phyloP scores from a whole-genome alignment of 2,888 invertebrate species.

The Brachylomia viminalis region DNA sequence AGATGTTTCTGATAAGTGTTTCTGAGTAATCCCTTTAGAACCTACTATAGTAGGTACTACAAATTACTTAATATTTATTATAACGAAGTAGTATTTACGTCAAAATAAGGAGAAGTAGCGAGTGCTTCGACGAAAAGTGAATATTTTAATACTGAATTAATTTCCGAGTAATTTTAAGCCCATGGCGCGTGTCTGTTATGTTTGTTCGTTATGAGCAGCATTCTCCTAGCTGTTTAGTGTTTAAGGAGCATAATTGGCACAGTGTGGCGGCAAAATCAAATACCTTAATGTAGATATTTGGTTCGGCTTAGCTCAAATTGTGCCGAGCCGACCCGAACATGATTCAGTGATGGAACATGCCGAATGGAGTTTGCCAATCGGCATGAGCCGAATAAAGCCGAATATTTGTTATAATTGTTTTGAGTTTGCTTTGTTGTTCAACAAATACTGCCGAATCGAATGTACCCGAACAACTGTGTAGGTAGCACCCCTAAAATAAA shows the following conservation, averaged over 20 bases:
- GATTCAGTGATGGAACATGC: no score
- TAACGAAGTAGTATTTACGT: neutral
- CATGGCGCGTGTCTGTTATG: neutral
- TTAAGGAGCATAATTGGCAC: neutral
- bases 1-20: slow-evolving; percentile 2
- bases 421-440: neutral
- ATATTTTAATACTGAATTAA: neutral
- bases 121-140: neutral
- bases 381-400: neutral
- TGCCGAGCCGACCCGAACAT: neutral
- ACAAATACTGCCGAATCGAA: neutral
- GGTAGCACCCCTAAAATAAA: neutral
- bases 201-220: neutral
- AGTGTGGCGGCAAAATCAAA: neutral
- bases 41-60: neutral
- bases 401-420: neutral
- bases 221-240: neutral
- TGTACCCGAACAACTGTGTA: neutral
- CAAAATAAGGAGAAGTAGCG: neutral
- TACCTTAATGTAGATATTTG: neutral
- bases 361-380: no score
- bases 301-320: neutral
- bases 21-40: slow-evolving; percentile 1
- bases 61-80: slow-evolving; percentile 23
- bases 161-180: neutral